A percentile compares a stretch with the other conserved stretches of the same genome.
Conservation (phyloP, 1,140 invertebrate species). For the Atta cephalotes region DNA sequence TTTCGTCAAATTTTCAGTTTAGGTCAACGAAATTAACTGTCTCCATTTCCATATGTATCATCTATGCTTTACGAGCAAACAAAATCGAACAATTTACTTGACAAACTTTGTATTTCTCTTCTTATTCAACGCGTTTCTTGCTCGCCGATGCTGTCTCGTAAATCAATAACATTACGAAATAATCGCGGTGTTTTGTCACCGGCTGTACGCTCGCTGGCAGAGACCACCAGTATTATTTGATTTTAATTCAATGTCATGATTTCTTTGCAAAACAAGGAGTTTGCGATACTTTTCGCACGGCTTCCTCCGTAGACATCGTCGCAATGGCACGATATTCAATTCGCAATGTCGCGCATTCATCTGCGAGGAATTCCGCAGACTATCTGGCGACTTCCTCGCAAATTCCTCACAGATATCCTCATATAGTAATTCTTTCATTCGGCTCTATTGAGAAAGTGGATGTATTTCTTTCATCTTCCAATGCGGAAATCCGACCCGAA, state of each 20-base stretch:
- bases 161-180: constrained; percentile 57
- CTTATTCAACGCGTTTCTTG: constrained; percentile 24
- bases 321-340: constrained; percentile 60
- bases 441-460: constrained; percentile 28
- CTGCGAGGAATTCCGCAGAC: background rate
- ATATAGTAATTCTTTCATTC: constrained; percentile 10
- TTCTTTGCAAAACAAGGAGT: constrained; percentile 36
- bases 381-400: constrained; percentile 59
- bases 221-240: constrained; percentile 58
- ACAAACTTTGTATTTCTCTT: constrained; percentile 37
- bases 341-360: constrained; percentile 37
- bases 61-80: constrained; percentile 5
- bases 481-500: constrained; percentile 5
- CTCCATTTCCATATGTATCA: background rate
- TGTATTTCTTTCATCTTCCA: constrained; percentile 37
- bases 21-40: constrained; percentile 23
- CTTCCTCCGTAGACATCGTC: constrained; percentile 10
- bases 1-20: background rate
- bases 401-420: constrained; percentile 12
- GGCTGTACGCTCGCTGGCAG: constrained; percentile 4
- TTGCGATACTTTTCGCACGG: constrained; percentile 52
- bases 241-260: constrained; percentile 75
- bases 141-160: constrained; percentile 13
- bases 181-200: constrained; percentile 11
- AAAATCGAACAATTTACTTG: background rate